Base-by-base conservation (phyloP, 2,797 vertebrate species). In the Argya squamiceps region DNA sequence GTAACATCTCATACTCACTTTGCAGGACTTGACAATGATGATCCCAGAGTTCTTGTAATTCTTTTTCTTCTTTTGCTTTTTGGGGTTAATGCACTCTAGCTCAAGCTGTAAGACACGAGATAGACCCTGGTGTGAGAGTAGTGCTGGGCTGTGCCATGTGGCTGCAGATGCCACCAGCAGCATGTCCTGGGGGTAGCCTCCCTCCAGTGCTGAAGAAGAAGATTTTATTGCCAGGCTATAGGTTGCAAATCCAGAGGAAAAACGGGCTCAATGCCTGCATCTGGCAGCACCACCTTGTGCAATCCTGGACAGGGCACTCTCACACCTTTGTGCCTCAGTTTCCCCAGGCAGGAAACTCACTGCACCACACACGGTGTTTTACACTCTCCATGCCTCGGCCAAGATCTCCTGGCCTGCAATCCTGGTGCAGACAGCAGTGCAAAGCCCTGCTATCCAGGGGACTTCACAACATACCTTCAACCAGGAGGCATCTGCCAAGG, bases 61-160 rank as follows among this genome's bases (percentile, higher is more conserved):
- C 97, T 99, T 99, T 96, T 99, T 99, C 97, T 99, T 99, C 98
- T 99, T 99, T 96, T 99, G 99, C 96, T 99, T 99, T 97, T 99
- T 99, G 91, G 99, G 99, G 97, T 99, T 99, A 95, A 99, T 99
- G 97, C 99, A 99, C 94, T 99, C 99, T n/a, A 99, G 98, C 96
- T 99, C 99, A 23, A 99, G 98, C 99, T 99, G 97, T 34, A 88
- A 92, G 50, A 74, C 30, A 79, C 0, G 0, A 70, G 92, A 41
- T 14, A 87, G 76, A 63, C 23, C 43, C 12, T 0, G 1, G 12
- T 11, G 37, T 92, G 68, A 95, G 55, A 27, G 34, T 3, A 5
- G 46, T 3, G 62, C 39, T 50, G 77, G 60, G 55, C 64, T 65
- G 24, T 14, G 41, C 67, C 8, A 1, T 1, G 11, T 9, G 27